Base-by-base conservation (phyloP, 2,888 invertebrate genomes). In the Oegoconia quadripuncta region DNA sequence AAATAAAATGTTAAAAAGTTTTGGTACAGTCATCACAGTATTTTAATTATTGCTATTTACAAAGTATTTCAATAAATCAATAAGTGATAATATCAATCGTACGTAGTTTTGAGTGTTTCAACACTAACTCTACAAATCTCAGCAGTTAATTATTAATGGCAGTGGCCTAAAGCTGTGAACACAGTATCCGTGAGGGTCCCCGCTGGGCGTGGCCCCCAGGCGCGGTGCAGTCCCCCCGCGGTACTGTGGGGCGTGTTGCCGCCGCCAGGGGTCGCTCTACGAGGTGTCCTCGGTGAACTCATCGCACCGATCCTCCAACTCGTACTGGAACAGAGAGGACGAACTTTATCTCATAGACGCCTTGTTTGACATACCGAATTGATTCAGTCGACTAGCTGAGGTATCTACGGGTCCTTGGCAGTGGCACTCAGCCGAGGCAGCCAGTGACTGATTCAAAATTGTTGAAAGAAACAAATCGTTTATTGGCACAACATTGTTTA, bases 251-350 rank as follows among this genome's bases (percentile, higher is more conserved):
- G n/a, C n/a, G n/a, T n/a, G n/a, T n/a, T n/a, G 17, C n/a, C 22
- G 29, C 15, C 16, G 22, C 22, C 23, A 29, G 15, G 18, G 18
- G 5, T 15, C 16, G 27, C 30, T 3, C 9, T 38, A 46, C 14
- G 53, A 43, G 13, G 56, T 41, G 18, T 78, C 88, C 46, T 89
- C 90, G 18, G 90, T 88, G 55, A 95, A 89, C 64, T 93, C 92
- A 64, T 95, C 95, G 76, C 95, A 96, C 56, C 91, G 91, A 59
- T 94, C 94, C 55, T 94, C 92, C 53, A 95, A 86, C 64, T 95
- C 95, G 52, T 91, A 91, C 92, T 94, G 79, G 18, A 88, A 87
- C 41, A 41, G 11, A 46, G 20, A 37, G 42, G 6, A n/a, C n/a
- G 13, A 22, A 9, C 22, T 3, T 7, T 2, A 3, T 25, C 25